Base-by-base conservation (phyloP, 1,140 invertebrate genomes). In the Saxidomus purpurata region DNA sequence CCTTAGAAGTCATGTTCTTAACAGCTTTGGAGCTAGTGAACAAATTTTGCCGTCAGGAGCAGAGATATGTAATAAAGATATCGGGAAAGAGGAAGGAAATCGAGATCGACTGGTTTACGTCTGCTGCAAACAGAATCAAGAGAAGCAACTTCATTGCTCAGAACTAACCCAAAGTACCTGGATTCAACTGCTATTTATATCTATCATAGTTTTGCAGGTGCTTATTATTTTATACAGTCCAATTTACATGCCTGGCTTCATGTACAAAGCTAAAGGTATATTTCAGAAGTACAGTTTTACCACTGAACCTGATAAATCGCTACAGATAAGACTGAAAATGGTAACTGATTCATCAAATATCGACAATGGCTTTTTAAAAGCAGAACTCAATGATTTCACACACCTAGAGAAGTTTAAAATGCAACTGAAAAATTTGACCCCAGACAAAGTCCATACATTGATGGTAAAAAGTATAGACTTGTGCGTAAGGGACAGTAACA, bases 21-120 rank as follows among this genome's bases (percentile, higher is more conserved):
- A 2, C 43, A 31, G 25, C 49, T 84, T 84, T 69, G 43, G 40
- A 19, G 11, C 28, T 13, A 34, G 47, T 31, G 43, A 22, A n/a
- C 22, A 22, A 19, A 28, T 22, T n/a, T 28, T 82, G 25, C 52
- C 28, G 31, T 25, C 52, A 63, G 36, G 36, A 2, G 36, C 80
- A 25, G 82, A 84, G 25, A 43, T 84, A 47, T 84, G 82, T 34
- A 84, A 69, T 49, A 28, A 25, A 34, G 36, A 71, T 22, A 19
- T 84, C 2, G n/a, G 34, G 13, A 67, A 43, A 25, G 19, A 47
- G 36, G 31, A 34, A 47, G 47, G 8, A 28, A 52, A 43, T 8
- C 31, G 22, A 13, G 63, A 25, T 31, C 25, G 28, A 28, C 47
- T 84, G 9, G 38, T 43, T 17, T 84, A 84, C 28, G 36, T 47